Conservation (phyloP, 2,888 invertebrate genomes). For the Troides helena region DNA sequence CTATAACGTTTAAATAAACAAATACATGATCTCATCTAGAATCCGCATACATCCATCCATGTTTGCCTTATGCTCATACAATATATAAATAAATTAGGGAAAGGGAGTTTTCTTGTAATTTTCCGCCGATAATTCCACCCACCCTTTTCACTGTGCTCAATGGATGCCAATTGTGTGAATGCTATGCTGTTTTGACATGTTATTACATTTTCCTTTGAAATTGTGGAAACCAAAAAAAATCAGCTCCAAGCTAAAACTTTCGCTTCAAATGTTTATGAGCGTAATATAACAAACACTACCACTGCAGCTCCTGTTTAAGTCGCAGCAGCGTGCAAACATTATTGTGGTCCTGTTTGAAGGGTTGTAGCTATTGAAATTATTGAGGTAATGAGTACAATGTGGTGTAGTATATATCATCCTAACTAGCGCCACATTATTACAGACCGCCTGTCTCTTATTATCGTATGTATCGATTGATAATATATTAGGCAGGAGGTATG, state of each 20-base stretch:
- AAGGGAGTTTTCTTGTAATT: slow-evolving; percentile 62
- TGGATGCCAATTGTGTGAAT: slow-evolving; percentile 62
- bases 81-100: slow-evolving; percentile 43
- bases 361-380: too few relatives aligned
- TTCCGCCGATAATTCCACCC: slow-evolving; percentile 56
- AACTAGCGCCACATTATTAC: too few relatives aligned
- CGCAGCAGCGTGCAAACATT: too few relatives aligned
- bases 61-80: slow-evolving; percentile 21
- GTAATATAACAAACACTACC: too few relatives aligned
- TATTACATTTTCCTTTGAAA: slow-evolving; percentile 35
- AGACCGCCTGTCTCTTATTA: too few relatives aligned
- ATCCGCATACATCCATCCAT: background rate
- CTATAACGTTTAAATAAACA: too few relatives aligned
- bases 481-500: too few relatives aligned
- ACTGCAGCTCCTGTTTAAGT: background rate
- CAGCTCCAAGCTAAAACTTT: background rate
- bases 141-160: slow-evolving; percentile 48
- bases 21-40: slow-evolving; percentile 34
- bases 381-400: too few relatives aligned
- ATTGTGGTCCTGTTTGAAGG: too few relatives aligned
- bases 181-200: slow-evolving; percentile 59
- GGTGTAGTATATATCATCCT: too few relatives aligned
- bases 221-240: background rate
- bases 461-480: too few relatives aligned
- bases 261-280: background rate